phyloP scores from a whole-genome alignment of 2,888 invertebrate genomes.

The Pristionchus maxplancki region DNA sequence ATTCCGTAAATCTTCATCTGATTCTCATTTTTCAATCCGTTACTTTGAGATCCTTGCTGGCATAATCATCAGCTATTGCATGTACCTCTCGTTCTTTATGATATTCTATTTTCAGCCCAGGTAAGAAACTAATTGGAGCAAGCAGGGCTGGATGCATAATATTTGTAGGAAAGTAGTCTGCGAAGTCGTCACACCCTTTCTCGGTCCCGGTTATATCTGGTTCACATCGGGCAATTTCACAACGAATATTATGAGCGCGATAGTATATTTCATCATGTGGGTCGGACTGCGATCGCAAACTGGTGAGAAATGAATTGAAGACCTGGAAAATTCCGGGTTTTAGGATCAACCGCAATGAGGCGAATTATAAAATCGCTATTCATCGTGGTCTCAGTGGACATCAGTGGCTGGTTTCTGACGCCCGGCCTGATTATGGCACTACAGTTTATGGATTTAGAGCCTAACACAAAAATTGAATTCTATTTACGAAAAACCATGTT shows the following conservation, averaged over 20 bases:
- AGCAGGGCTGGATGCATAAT: no score
- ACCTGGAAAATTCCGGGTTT: neutral
- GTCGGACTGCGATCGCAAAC: neutral
- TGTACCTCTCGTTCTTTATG: neutral
- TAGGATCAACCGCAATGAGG: neutral
- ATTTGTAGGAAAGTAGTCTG: neutral
- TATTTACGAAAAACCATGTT: neutral
- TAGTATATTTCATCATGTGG: neutral
- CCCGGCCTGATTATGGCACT: neutral
- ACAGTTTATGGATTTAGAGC: no score
- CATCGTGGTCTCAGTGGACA: neutral
- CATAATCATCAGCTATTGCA: neutral
- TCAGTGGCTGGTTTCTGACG: neutral
- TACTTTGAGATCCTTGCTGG: neutral
- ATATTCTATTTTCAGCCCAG: neutral
- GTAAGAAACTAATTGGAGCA: neutral
- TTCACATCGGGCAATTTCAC: neutral
- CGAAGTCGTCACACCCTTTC: neutral
- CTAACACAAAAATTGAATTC: neutral
- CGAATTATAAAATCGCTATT: neutral
- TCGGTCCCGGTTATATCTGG: neutral
- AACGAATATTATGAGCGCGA: neutral
- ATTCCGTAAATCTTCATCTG: neutral
- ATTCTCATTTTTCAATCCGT: no score
- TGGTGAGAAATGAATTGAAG: neutral